Conservation (phyloP, 2,888 invertebrate genomes). For the Actias luna region DNA sequence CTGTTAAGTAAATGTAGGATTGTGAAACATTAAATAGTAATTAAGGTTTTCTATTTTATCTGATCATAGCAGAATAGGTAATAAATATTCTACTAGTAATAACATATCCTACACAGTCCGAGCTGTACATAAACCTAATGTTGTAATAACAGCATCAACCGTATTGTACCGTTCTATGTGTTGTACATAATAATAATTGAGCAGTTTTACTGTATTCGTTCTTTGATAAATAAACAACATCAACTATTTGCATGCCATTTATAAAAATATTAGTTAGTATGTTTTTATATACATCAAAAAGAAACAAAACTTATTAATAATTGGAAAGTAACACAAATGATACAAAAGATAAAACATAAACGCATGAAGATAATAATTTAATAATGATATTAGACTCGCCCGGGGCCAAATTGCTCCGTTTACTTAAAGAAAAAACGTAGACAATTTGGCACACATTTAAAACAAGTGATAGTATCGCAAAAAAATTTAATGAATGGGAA, state of each 20-base stretch:
- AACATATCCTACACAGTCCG: neutral
- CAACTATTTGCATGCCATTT: neutral
- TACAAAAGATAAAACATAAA: constrained; percentile 57
- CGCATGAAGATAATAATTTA: constrained; percentile 66
- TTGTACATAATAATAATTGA: neutral
- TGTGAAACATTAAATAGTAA: neutral
- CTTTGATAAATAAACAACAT: neutral
- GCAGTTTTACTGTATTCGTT: neutral
- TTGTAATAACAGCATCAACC: constrained; percentile 4
- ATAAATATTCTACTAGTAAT: neutral
- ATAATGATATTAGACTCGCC: constrained; percentile 61
- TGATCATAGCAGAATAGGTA: neutral
- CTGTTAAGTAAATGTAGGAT: neutral
- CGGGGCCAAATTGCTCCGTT: constrained; percentile 60
- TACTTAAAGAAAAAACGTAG: constrained; percentile 52
- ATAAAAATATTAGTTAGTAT: constrained; percentile 1
- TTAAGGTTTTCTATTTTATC: neutral
- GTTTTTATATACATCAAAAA: constrained; percentile 13
- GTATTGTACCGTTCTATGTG: neutral
- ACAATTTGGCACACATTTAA: constrained; percentile 64
- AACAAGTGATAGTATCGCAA: constrained; percentile 62
- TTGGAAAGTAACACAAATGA: constrained; percentile 58
- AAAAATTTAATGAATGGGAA: constrained; percentile 72
- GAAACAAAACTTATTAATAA: constrained; percentile 33
- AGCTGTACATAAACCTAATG: neutral